Evolutionary conservation across 2,888 invertebrate genomes (phyloP).

Genomic region (Sycophila texana): DNA sequence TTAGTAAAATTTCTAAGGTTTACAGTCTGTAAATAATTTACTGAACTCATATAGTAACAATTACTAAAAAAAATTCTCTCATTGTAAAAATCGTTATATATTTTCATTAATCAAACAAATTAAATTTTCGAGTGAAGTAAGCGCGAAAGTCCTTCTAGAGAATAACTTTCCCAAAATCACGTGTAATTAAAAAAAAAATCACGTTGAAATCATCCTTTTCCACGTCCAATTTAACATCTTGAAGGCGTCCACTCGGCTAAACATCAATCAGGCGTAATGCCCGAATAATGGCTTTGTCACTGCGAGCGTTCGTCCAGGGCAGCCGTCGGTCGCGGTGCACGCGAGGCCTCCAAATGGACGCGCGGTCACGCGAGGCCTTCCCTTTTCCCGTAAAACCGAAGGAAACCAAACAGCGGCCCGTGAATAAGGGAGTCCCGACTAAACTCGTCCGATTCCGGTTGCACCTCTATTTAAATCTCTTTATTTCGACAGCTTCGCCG

Average conservation of each 20-base stretch:
- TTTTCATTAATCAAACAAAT: no score
- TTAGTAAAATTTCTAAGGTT: no score
- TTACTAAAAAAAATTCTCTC: no score
- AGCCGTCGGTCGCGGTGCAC: not conserved
- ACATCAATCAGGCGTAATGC: not conserved
- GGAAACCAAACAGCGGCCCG: not conserved
- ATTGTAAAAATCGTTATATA: no score
- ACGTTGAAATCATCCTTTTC: not conserved
- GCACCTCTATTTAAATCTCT: no score
- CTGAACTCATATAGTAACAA: no score
- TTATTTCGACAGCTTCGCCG: no score
- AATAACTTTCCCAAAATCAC: no score
- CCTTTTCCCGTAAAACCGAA: not conserved
- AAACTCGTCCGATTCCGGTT: no score
- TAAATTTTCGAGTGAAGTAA: no score
- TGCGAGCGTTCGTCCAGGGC: not conserved
- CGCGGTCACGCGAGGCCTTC: slow-evolving; percentile 12
- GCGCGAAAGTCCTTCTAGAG: no score
- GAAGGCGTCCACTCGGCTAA: not conserved
- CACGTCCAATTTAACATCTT: not conserved
- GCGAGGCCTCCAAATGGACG: not conserved
- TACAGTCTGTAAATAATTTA: no score
- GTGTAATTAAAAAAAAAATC: not conserved
- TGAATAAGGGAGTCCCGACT: not conserved
- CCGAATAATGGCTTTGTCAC: slow-evolving; percentile 24